phyloP scores from a whole-genome alignment of 2,113 vertebrate species.

The Cyprinodon variegatus region DNA sequence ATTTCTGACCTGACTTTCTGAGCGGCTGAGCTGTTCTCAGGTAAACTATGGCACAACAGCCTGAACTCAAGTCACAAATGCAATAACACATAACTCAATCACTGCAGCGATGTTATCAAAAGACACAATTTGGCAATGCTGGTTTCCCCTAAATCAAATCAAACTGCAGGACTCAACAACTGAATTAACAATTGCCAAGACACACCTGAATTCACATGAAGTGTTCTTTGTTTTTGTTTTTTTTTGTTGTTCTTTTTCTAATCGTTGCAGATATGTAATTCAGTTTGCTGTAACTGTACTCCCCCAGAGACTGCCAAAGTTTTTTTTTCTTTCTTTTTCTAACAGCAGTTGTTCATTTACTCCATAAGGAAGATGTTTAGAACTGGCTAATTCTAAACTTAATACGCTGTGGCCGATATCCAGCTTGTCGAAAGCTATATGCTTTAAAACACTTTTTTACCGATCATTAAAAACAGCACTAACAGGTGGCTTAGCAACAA shows the following conservation, averaged over 20 bases:
- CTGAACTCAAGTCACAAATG: constrained; percentile 63
- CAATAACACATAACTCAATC: constrained; percentile 68
- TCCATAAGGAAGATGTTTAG: constrained; percentile 37
- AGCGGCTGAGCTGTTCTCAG: constrained; percentile 53
- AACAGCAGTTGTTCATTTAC: constrained; percentile 46
- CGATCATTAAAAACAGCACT: not conserved
- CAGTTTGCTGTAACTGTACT: constrained; percentile 50
- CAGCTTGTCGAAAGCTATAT: not conserved
- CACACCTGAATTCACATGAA: constrained; percentile 62
- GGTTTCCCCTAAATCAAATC: constrained; percentile 59
- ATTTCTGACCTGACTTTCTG: constrained; percentile 58
- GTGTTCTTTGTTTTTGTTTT: not conserved
- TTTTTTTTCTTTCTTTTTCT: constrained; percentile 15
- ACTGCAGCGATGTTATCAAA: constrained; percentile 61
- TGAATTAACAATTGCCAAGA: constrained; percentile 51
- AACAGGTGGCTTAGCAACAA: not conserved
- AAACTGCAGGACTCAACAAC: constrained; percentile 58
- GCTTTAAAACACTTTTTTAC: no score
- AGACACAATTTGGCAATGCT: constrained; percentile 62
- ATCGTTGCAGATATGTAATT: constrained; percentile 47
- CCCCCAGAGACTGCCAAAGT: constrained; percentile 58
- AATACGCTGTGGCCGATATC: not conserved
- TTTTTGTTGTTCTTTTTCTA: not conserved
- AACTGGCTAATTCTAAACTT: not conserved
- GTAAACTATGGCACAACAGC: constrained; percentile 56